Base-by-base conservation (phyloP, 2,113 vertebrate genomes). In the Acanthisitta chloris region DNA sequence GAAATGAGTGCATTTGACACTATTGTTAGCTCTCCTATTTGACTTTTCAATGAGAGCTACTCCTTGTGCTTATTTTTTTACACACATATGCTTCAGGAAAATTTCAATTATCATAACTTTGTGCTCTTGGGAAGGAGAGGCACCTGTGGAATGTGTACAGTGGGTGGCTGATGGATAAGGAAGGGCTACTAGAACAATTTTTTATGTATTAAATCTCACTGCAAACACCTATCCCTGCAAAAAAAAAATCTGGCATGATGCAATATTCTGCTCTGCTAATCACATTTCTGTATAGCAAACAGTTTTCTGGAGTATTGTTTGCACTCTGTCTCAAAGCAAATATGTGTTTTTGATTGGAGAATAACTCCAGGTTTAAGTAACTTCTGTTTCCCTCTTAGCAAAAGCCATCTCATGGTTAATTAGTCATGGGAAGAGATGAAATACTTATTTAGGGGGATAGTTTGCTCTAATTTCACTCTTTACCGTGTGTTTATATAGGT, bases 311-410 rank as follows among this genome's bases (percentile, higher is more conserved):
- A 94, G 74, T 28, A 72, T 29, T 45, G 38, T 81, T 91, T 94
- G 79, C 97, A 86, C 36, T 58, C 43, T 33, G 49, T 67, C 86
- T 95, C 85, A 62, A 82, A 97, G 94, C 49, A 91, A 78, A 98
- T 97, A 93, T 81, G 76, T 97, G 58, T 88, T 96, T 96, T 96
- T 97, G 77, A 96, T 89, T 88, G 94, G 86, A 92, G 96, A 96
- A 94, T 96, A 97, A 96, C 94, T 92, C 77, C 70, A 82, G 74
- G 87, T 96, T 96, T 90, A 94, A 97, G 81, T 90, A 96, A 94
- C 94, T 97, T 90, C 92, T 96, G 90, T 96, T 97, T 98, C 92
- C 81, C 89, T 86, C 61, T 91, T 91, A 88, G 57, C 62, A 78
- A 26, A 77, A 65, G 82, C 48, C 59, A 54, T 76, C 79, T 94